Evolutionary conservation across 2,113 vertebrate genomes (phyloP), one percentile per base, ranked within the genome.

Genomic region (Amphiprion percula): DNA sequence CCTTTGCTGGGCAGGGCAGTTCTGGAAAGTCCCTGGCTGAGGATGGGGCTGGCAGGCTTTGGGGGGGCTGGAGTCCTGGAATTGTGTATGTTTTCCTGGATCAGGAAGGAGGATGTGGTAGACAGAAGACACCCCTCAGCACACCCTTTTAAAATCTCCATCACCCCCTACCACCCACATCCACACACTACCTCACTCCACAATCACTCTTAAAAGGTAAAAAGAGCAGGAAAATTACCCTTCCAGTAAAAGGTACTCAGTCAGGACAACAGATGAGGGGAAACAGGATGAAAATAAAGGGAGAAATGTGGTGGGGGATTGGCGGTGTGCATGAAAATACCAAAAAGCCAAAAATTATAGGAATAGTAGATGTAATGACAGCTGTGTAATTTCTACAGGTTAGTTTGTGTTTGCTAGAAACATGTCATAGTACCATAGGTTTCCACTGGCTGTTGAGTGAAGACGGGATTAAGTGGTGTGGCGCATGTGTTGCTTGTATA

Each of bases 11-110:
- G 91, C 90, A 90, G 90, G 88, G 91, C 89, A 66, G 71, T 80
- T 84, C 79, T 94, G 95, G 94, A 95, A 95, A 95, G 94, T 94
- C 95, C 95, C 93, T 94, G 93, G 93, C 91, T 88, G 82, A 82
- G 87, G 68, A 89, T 77, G 88, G 88, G 88, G 88, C 85, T 91
- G 76, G 87, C 72, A 79, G 88, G 71, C 81, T 80, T 83, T n/a
- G 70, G 75, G 87, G 77, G 89, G 76, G 77, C 50, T 90, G 82
- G 80, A 91, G 88, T 91, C 89, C 90, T 93, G 92, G 91, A 93
- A 90, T 90, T 74, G 28, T 84, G 82, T 83, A 86, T 91, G 91
- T 94, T 94, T 94, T 93, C 89, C 88, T 92, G 89, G 85, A 88
- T 88, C 85, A 92, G 88, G 87, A 88, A 86, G 83, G 89, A 93